Evolutionary conservation across 2,888 invertebrate genomes (phyloP), one percentile per base, ranked within the genome.

Genomic region (Antheraea assamensis): DNA sequence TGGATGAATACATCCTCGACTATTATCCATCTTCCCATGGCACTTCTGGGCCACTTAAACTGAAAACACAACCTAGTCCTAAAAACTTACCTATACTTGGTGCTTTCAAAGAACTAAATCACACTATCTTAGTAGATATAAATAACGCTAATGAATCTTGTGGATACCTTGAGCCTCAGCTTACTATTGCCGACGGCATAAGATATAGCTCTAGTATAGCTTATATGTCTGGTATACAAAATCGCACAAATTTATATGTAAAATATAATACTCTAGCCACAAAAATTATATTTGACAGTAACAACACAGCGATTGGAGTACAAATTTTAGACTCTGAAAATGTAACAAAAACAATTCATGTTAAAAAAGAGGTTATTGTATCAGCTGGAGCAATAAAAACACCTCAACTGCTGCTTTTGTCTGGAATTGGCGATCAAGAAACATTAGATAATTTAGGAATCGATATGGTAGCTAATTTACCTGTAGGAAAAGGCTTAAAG

Each of bases 381-480:
- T 77, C 83, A 4, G 85, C 86, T 2, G 89, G 89, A 21, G 82
- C 86, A 0, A 74, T 90, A 13, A 83, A 80, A 35, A 79, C 82
- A 7, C 84, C 90, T 35, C 35, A 35, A 35, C 35, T 90, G 0
- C 76, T 89, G 3, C 84, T 87, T 86, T 74, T 85, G 3, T 88
- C 90, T 4, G 89, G 89, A 0, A 79, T 89, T 10, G 89, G 90
- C 4, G 85, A 86, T 3, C 74, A 75, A 8, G 72, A 78, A 17
- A 80, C 83, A 5, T 78, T 90, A 4, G 73, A 77, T 3, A 74
- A 78, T 0, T 61, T 81, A 0, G 78, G 78, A 21, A 87, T 89
- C 2, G 4, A 75, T 0, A 80, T 87, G 0, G 47, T 81, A n/a
- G 30, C 73, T 24, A 64, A 73, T 15, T 73, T 73, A 27, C 73